A percentile compares a stretch with the other conserved stretches of the same genome.
Conservation (phyloP, 2,797 vertebrate species). For the Etheostoma perlongum region DNA sequence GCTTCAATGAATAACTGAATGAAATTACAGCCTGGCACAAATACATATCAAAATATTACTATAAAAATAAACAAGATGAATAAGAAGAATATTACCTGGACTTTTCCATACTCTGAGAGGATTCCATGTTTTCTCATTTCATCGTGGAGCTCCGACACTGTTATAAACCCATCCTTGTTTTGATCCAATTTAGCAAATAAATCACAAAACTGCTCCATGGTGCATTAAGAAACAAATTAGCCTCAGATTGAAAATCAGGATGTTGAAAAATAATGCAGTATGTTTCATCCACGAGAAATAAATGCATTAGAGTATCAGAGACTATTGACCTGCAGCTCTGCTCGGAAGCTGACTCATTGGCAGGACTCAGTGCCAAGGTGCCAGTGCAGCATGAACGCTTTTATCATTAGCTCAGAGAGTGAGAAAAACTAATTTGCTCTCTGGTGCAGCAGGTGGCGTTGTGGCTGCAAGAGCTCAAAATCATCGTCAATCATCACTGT, state of each 20-base stretch:
- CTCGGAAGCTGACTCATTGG: slow-evolving; percentile 73
- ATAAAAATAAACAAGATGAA: too few species aligned
- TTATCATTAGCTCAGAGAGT: not conserved
- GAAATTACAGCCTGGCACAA: rapidly evolving
- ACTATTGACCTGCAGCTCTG: slow-evolving; percentile 49
- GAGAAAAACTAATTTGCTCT: not conserved
- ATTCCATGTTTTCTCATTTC: slow-evolving; percentile 85
- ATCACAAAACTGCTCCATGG: slow-evolving; percentile 81
- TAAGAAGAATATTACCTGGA: slow-evolving; percentile 73
- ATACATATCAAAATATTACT: not conserved
- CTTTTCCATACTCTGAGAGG: slow-evolving; percentile 72
- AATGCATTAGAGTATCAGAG: slow-evolving; percentile 5
- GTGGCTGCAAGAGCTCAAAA: slow-evolving; percentile 20
- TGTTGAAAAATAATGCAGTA: not conserved
- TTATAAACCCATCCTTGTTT: slow-evolving; percentile 82
- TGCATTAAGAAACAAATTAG: not conserved
- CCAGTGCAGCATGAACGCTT: slow-evolving; percentile 24
- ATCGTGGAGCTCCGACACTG: slow-evolving; percentile 77
- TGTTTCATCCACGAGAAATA: not conserved
- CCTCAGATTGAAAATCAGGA: not conserved
- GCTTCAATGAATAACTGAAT: not conserved
- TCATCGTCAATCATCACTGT: not conserved
- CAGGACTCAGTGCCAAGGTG: slow-evolving; percentile 7
- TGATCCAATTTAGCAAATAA: slow-evolving; percentile 84
- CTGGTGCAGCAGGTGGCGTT: slow-evolving; percentile 70